Percentiles rank a stretch among this genome's conserved stretches.
Evolutionary conservation across 2,888 invertebrate species (phyloP).

Genomic region (Calliopum simillimum): DNA sequence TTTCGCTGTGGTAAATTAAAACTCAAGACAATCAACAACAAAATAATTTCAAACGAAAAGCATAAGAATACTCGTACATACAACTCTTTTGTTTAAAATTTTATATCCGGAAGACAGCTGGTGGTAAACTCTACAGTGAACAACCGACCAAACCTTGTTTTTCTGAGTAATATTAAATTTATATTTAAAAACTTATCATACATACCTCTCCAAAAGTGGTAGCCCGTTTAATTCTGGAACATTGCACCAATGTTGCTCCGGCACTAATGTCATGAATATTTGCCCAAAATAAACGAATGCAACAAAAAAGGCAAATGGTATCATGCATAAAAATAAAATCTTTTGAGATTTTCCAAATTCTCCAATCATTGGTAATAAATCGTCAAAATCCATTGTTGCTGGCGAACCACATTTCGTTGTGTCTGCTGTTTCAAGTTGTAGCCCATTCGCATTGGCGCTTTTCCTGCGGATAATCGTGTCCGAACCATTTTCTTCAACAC

Average conservation of each 20-base stretch:
- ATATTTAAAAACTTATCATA: background rate
- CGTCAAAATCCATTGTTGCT: conserved; percentile 77
- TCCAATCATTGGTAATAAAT: conserved; percentile 83
- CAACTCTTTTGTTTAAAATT: no score
- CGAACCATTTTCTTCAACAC: conserved; percentile 43
- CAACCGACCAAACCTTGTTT: background rate
- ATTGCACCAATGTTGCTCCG: conserved; percentile 86
- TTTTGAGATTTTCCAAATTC: conserved; percentile 89
- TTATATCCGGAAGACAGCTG: no score
- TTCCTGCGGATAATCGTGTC: conserved; percentile 57
- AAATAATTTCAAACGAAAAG: no score
- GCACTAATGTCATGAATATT: conserved; percentile 86
- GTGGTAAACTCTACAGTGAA: background rate
- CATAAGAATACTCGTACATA: no score
- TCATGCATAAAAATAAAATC: conserved; percentile 84
- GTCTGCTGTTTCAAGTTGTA: conserved; percentile 51
- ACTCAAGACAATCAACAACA: no score
- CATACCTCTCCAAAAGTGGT: conserved; percentile 78
- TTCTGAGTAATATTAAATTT: background rate
- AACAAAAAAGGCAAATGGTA: conserved; percentile 89
- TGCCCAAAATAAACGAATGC: conserved; percentile 91
- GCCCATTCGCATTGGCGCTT: conserved; percentile 55
- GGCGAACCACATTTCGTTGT: conserved; percentile 33
- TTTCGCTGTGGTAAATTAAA: no score
- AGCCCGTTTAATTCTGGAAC: conserved; percentile 70